These are phyloP conservation scores for Periphyllus acericola DNA, from an alignment of 2,888 invertebrate species.

Conservation along the genomic window DNA sequence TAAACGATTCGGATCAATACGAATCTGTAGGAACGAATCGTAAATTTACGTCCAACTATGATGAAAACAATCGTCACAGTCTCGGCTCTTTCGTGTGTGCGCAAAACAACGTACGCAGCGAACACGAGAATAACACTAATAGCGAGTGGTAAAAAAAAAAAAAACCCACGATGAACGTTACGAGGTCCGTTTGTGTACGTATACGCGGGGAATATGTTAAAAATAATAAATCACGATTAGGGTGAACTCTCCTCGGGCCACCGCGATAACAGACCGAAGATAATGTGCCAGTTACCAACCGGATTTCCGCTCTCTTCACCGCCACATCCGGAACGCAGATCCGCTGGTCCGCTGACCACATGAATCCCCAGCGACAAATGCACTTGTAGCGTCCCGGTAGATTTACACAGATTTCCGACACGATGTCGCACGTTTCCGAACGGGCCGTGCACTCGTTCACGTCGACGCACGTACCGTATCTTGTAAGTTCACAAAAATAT, in stretches of 20 bases:
- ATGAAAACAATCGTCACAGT: too few species aligned
- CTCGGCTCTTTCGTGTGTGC: too few species aligned
- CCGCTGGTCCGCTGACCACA: conserved; percentile 19
- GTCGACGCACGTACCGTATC: conserved; percentile 74
- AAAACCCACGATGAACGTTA: too few species aligned
- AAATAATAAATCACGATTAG: neutral
- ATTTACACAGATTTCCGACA: conserved; percentile 72
- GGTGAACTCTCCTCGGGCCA: neutral
- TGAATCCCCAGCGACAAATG: conserved; percentile 52
- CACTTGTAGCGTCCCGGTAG: conserved; percentile 68
- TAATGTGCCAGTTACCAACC: conserved; percentile 20
- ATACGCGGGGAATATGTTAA: neutral
- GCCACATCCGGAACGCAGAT: conserved; percentile 15
- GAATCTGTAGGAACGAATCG: too few species aligned
- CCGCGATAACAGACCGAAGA: neutral
- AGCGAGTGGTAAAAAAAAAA: too few species aligned
- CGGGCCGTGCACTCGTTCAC: conserved; percentile 71
- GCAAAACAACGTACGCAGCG: too few species aligned
- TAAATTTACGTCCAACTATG: too few species aligned
- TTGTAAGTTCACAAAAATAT: conserved; percentile 30
- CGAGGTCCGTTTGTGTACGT: too few species aligned
- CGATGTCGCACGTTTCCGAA: conserved; percentile 67
- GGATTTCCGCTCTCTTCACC: conserved; percentile 51
- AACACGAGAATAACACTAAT: too few species aligned
- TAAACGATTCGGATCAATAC: too few species aligned